phyloP scores from a whole-genome alignment of 1,140 invertebrate genomes.

The Saccostrea glomerata region DNA sequence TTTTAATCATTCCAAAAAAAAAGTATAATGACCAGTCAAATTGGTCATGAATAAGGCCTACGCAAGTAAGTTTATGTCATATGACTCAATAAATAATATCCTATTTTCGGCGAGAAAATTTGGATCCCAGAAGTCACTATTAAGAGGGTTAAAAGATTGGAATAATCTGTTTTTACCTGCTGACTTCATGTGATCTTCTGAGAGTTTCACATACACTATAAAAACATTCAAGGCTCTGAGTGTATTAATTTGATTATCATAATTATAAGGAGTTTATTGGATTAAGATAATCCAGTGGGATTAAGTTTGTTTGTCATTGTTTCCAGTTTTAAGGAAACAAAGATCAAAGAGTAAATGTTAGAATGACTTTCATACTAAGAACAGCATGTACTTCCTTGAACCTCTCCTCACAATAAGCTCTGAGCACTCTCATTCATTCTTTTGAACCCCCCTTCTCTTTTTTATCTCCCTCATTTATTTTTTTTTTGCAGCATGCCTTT shows the following conservation, averaged over 20 bases:
- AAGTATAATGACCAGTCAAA: background rate
- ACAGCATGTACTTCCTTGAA: background rate
- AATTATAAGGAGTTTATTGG: conserved; percentile 4
- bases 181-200: conserved; percentile 14
- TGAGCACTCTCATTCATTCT: background rate
- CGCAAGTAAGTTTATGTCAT: background rate
- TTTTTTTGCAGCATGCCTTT: background rate
- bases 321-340: background rate
- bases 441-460: background rate
- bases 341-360: conserved; percentile 4
- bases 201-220: conserved; percentile 12
- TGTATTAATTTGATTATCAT: background rate
- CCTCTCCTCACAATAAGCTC: background rate
- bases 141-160: conserved; percentile 16
- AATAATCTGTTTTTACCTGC: conserved; percentile 2
- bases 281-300: conserved; percentile 1
- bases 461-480: background rate
- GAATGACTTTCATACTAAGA: background rate
- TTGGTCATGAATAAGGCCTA: background rate
- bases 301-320: background rate
- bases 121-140: background rate
- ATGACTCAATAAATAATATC: background rate
- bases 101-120: background rate
- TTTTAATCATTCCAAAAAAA: background rate
- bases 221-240: background rate